A percentile compares a stretch with the other conserved stretches of the same genome.
Evolutionary conservation across 1,140 invertebrate species (phyloP).

Genomic region (Drosophila bocqueti): DNA sequence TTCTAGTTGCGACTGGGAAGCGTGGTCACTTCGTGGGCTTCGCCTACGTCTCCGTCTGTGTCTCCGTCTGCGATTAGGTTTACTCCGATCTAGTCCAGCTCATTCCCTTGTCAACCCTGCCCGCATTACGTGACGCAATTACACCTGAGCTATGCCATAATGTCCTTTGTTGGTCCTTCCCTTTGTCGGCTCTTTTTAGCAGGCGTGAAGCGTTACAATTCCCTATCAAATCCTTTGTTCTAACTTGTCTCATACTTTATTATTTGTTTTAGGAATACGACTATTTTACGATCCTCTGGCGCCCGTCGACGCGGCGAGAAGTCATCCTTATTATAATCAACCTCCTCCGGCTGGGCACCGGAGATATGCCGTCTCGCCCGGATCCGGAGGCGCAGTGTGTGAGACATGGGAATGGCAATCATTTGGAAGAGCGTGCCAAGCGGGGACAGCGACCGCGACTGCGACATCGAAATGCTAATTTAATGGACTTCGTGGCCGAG

Average conservation of each 20-base stretch:
- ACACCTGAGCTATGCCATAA: constrained; percentile 59
- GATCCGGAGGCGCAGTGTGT: constrained; percentile 18
- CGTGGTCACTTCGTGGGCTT: constrained; percentile 53
- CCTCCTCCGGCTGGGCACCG: constrained; percentile 35
- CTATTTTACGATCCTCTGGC: constrained; percentile 72
- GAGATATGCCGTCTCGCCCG: constrained; percentile 72
- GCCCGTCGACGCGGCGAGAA: constrained; percentile 36
- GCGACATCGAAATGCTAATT: constrained; percentile 67
- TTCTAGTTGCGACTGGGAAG: constrained; percentile 6
- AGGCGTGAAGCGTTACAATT: constrained; percentile 77
- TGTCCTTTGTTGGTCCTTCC: constrained; percentile 25
- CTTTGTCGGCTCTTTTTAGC: constrained; percentile 61
- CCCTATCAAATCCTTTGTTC: constrained; percentile 47
- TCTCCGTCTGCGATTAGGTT: constrained; percentile 13
- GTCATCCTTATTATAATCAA: constrained; percentile 15
- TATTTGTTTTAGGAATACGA: constrained; percentile 58
- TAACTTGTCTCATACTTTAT: constrained; percentile 23
- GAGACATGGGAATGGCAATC: constrained; percentile 16
- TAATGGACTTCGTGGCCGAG: constrained; percentile 44
- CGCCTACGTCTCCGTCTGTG: constrained; percentile 36
- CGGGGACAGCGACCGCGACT: neutral
- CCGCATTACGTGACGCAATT: constrained; percentile 64
- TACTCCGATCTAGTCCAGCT: constrained; percentile 35
- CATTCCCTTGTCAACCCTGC: neutral
- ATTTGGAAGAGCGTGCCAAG: constrained; percentile 44